These are phyloP conservation scores for Polydrusus cervinus DNA, from an alignment of 2,888 invertebrate species.

Conservation along the genomic window DNA sequence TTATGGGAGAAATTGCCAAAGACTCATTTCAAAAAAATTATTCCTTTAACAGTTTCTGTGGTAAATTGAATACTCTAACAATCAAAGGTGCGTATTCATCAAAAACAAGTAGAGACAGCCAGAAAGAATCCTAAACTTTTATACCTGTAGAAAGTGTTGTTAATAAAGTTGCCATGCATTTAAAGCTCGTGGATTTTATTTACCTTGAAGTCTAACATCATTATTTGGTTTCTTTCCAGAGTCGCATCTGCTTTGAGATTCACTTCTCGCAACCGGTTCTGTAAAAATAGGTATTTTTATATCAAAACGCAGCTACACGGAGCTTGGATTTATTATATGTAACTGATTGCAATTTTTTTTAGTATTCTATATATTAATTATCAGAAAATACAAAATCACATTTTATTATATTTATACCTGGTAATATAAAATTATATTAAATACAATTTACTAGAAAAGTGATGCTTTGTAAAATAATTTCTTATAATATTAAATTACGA, in stretches of 20 bases:
- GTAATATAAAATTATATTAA: too few species aligned
- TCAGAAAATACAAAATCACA: too few species aligned
- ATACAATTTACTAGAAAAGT: too few species aligned
- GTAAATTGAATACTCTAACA: conserved; percentile 34
- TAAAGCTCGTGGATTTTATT: conserved; percentile 10
- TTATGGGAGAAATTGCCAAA: conserved; percentile 66
- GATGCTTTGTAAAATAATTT: too few species aligned
- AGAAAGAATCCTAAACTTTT: conserved; percentile 1
- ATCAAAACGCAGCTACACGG: background rate
- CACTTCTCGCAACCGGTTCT: background rate
- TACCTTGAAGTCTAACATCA: conserved; percentile 46
- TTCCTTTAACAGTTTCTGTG: conserved; percentile 63
- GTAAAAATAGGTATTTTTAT: background rate
- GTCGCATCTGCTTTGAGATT: conserved; percentile 2
- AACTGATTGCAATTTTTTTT: too few species aligned
- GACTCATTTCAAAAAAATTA: conserved; percentile 64
- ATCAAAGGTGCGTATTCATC: background rate
- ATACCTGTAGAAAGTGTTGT: conserved; percentile 10
- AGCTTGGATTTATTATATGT: too few species aligned
- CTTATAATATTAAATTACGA: too few species aligned
- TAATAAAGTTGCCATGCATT: conserved; percentile 5
- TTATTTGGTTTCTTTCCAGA: conserved; percentile 28
- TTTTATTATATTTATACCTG: too few species aligned
- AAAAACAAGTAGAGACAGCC: background rate
- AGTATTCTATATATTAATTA: too few species aligned